Percentiles rank a stretch among this genome's conserved stretches.
Conservation (phyloP, 2,797 vertebrate genomes). For the Periophthalmus magnuspinnatus region DNA sequence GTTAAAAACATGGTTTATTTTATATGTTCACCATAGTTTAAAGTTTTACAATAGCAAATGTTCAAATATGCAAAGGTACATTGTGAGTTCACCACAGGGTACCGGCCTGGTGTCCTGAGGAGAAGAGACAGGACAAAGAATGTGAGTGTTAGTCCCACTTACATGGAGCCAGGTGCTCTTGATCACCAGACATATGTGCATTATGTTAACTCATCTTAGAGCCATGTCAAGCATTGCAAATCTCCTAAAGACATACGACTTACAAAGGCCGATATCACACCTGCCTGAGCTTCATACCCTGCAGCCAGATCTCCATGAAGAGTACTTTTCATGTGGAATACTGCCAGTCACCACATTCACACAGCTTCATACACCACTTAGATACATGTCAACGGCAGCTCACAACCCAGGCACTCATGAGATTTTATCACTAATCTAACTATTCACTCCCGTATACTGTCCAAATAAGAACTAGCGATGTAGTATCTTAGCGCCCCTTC, state of each 20-base stretch:
- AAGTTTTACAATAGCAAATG: too few relatives aligned
- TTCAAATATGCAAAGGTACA: too few relatives aligned
- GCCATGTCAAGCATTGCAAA: not conserved
- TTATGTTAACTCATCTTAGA: not conserved
- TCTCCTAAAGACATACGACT: not conserved
- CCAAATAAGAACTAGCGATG: conserved; percentile 27
- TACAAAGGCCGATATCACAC: conserved; percentile 48
- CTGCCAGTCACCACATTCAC: conserved; percentile 45
- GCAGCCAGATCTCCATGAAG: conserved; percentile 42
- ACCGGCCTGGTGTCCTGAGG: too few relatives aligned
- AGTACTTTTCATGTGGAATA: conserved; percentile 51
- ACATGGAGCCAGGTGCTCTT: too few relatives aligned
- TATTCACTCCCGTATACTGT: conserved; percentile 35
- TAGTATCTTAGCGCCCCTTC: conserved; percentile 29
- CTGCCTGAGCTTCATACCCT: conserved; percentile 45
- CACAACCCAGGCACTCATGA: conserved; percentile 33
- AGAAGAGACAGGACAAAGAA: too few relatives aligned
- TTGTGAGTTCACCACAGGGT: too few relatives aligned
- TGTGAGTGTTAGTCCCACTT: too few relatives aligned
- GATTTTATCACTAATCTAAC: conserved; percentile 49
- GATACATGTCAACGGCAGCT: conserved; percentile 54
- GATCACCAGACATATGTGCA: too few relatives aligned
- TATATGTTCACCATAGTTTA: too few relatives aligned
- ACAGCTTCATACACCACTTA: conserved; percentile 58
- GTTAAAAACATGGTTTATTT: too few relatives aligned